phyloP scores from a whole-genome alignment of 2,888 invertebrate genomes.

The Lithodes maja region DNA sequence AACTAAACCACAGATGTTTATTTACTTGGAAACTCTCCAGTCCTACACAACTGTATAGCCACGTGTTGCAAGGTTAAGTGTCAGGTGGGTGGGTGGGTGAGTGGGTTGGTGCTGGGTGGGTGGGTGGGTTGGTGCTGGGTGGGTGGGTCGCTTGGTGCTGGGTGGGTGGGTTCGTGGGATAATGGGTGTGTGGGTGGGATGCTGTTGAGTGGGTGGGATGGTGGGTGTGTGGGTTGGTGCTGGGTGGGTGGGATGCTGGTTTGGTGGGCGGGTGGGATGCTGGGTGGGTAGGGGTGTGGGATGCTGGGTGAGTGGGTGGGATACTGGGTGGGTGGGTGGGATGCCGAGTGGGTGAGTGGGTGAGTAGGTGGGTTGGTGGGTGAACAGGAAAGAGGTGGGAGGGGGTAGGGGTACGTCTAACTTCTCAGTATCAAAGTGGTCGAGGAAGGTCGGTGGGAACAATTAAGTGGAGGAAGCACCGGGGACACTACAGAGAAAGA shows the following conservation, averaged over 20 bases:
- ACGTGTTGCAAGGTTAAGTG: background rate
- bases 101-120: background rate
- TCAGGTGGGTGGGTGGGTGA: background rate
- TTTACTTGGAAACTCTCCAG: background rate
- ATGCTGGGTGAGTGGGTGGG: background rate
- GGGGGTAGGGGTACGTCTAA: background rate
- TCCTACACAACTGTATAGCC: background rate
- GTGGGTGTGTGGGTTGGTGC: background rate
- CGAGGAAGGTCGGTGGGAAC: too few relatives aligned
- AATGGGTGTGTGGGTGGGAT: background rate
- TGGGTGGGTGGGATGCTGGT: background rate
- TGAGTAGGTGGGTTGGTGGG: background rate
- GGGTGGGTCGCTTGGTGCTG: background rate
- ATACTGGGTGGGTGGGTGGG: too few relatives aligned
- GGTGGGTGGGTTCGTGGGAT: background rate
- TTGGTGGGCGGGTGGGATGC: background rate
- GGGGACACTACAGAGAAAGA: too few relatives aligned
- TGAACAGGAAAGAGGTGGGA: background rate
- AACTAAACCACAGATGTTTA: too few relatives aligned
- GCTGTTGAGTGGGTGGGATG: background rate
- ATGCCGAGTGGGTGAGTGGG: background rate
- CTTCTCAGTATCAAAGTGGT: too few relatives aligned
- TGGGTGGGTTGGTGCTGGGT: background rate
- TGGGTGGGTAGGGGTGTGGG: background rate
- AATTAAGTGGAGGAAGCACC: too few relatives aligned